These are phyloP conservation scores for Cyclopterus lumpus DNA, from an alignment of 2,797 vertebrate genomes.

Conservation along the genomic window DNA sequence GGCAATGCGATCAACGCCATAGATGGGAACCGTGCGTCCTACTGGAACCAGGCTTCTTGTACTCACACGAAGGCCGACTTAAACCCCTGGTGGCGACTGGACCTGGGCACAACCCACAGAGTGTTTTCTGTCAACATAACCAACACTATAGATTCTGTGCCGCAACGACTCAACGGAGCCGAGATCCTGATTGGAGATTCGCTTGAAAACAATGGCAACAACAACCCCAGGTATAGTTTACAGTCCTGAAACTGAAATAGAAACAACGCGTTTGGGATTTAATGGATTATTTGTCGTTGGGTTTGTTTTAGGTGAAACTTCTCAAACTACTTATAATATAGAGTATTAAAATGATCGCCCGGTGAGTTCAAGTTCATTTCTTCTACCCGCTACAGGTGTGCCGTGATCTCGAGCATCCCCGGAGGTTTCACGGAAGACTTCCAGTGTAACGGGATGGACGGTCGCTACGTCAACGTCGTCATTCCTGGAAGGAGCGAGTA, in stretches of 20 bases:
- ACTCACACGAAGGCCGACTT: neutral
- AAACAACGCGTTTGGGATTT: neutral
- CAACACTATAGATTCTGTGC: constrained; percentile 10
- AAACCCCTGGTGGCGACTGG: constrained; percentile 75
- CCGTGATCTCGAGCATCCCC: constrained; percentile 34
- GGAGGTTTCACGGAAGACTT: constrained; percentile 34
- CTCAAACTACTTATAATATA: too few relatives aligned
- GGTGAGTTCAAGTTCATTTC: neutral
- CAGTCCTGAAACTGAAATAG: neutral
- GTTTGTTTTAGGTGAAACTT: too few relatives aligned
- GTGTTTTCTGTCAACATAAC: constrained; percentile 64
- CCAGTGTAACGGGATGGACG: constrained; percentile 60
- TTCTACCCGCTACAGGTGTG: constrained; percentile 53
- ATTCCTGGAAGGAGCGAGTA: constrained; percentile 10
- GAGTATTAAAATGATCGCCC: too few relatives aligned
- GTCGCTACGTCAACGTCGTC: constrained; percentile 65
- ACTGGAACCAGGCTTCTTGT: constrained; percentile 36
- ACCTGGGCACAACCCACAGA: constrained; percentile 61
- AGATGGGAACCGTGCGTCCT: constrained; percentile 62
- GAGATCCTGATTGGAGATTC: constrained; percentile 71
- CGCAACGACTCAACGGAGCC: constrained; percentile 46
- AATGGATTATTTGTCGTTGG: neutral
- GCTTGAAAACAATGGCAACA: constrained; percentile 61
- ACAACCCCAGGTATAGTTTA: constrained; percentile 58
- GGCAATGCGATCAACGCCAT: constrained; percentile 44